These are phyloP conservation scores for Pyrochroa serraticornis DNA, from an alignment of 2,888 invertebrate species.

Conservation along the genomic window DNA sequence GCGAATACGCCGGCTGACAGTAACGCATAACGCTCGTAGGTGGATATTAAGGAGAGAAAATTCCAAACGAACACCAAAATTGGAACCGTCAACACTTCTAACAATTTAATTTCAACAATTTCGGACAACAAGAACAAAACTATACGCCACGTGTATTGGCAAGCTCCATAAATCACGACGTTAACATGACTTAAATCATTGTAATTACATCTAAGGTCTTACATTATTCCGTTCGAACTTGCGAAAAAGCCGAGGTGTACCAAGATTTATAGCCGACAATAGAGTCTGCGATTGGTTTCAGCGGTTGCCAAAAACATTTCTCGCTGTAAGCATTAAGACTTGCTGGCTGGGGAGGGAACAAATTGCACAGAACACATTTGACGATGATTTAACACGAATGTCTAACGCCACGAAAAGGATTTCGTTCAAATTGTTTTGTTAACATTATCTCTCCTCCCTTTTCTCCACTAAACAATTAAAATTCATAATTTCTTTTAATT, in stretches of 20 bases:
- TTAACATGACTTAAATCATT: conserved; percentile 44
- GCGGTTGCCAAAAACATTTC: conserved; percentile 45
- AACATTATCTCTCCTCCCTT: conserved; percentile 2
- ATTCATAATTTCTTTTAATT: conserved; percentile 9
- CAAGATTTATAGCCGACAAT: conserved; percentile 43
- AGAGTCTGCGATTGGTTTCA: conserved; percentile 46
- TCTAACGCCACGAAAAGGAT: not conserved
- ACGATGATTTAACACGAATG: conserved; percentile 35
- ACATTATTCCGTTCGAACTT: conserved; percentile 40
- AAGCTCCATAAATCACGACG: conserved; percentile 30
- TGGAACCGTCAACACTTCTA: too few relatives aligned
- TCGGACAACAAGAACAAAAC: too few relatives aligned
- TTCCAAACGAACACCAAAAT: too few relatives aligned
- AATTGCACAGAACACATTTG: conserved; percentile 36
- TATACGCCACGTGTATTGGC: conserved; percentile 7
- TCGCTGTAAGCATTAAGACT: conserved; percentile 38
- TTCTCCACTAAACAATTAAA: not conserved
- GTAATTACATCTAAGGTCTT: conserved; percentile 43
- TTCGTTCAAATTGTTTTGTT: conserved; percentile 1
- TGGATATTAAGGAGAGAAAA: too few relatives aligned
- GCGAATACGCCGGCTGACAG: too few relatives aligned
- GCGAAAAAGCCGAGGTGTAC: conserved; percentile 35
- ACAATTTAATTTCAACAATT: too few relatives aligned
- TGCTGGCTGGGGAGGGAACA: conserved; percentile 33
- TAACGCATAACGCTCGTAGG: too few relatives aligned